phyloP scores from a whole-genome alignment of 2,888 invertebrate species.

The Yponomeuta cagnagella region DNA sequence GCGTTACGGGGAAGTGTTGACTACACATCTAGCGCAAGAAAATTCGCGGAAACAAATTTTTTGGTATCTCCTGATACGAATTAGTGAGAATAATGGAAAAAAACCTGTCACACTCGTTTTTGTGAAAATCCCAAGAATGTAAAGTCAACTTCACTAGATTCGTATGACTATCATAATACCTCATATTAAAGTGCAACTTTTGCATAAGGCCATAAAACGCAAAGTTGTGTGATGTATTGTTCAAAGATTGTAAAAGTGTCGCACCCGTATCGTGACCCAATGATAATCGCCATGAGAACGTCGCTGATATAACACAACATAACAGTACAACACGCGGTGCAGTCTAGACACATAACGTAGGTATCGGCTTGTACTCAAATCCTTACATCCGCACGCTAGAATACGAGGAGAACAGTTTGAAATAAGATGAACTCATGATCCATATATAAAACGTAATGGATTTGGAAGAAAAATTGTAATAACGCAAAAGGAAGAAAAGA shows the following conservation, averaged over 20 bases:
- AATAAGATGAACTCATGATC: not conserved
- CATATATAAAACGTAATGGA: not conserved
- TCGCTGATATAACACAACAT: conserved; percentile 11
- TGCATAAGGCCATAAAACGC: not conserved
- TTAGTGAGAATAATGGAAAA: too few relatives aligned
- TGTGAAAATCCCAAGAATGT: too few relatives aligned
- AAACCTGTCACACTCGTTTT: too few relatives aligned
- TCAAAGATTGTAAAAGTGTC: not conserved
- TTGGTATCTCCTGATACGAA: too few relatives aligned
- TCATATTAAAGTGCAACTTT: too few relatives aligned
- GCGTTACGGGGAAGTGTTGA: conserved; percentile 58
- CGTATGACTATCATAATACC: too few relatives aligned
- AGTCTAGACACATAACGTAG: conserved; percentile 20
- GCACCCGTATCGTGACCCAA: not conserved
- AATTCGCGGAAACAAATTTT: not conserved
- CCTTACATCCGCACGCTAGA: not conserved
- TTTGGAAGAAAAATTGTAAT: not conserved
- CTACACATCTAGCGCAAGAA: conserved; percentile 27
- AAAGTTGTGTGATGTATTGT: not conserved
- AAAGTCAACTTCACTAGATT: too few relatives aligned
- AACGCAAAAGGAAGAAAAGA: not conserved
- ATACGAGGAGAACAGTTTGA: not conserved
- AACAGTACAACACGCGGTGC: conserved; percentile 15
- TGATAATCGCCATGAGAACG: conserved; percentile 19
- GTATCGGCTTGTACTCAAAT: not conserved